phyloP scores from a whole-genome alignment of 2,797 vertebrate genomes.

The Alcedo quadribrachys region DNA sequence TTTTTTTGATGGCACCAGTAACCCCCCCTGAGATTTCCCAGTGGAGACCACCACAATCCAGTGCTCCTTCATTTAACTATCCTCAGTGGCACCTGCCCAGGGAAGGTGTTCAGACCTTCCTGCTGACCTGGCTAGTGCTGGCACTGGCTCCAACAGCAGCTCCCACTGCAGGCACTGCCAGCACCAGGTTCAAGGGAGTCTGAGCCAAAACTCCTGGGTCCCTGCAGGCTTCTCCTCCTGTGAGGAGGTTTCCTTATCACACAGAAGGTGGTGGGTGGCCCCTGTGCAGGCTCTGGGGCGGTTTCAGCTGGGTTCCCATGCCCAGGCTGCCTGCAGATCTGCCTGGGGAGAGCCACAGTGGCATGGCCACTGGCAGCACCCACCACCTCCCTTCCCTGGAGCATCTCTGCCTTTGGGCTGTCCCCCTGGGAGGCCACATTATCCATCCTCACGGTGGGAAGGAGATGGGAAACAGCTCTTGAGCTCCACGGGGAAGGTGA shows the following conservation, averaged over 20 bases:
- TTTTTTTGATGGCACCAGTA: not conserved
- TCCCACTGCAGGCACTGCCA: not conserved
- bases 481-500: not conserved
- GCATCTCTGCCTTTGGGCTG: not conserved
- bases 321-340: not conserved
- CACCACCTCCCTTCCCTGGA: not conserved
- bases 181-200: fast-evolving
- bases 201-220: not conserved
- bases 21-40: not conserved
- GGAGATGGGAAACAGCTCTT: not conserved
- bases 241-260: not conserved
- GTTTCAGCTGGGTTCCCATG: not conserved
- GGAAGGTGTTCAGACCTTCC: fast-evolving
- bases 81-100: not conserved
- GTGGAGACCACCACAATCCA: fast-evolving
- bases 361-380: not conserved
- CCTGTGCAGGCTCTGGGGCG: fast-evolving
- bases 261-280: not conserved
- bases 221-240: not conserved
- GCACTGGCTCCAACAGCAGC: not conserved
- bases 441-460: not conserved
- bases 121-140: not conserved
- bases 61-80: not conserved
- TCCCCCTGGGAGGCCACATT: not conserved
- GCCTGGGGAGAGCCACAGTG: not conserved